Conservation (phyloP, 2,888 invertebrate genomes). For the Polydesmus complanatus region DNA sequence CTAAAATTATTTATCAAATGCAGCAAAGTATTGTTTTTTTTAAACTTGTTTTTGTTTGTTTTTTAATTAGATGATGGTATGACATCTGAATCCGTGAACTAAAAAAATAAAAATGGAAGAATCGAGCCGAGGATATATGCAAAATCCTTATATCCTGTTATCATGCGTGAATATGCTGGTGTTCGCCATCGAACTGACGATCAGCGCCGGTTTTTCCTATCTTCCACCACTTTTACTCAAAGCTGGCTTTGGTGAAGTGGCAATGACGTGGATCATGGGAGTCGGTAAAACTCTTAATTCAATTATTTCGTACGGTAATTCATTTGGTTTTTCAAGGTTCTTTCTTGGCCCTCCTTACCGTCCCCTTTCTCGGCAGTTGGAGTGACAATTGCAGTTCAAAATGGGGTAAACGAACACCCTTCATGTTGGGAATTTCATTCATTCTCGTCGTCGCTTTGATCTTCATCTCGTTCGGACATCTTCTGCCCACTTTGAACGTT, state of each 20-base stretch:
- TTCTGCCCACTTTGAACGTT: neutral
- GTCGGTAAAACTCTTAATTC: conserved; percentile 26
- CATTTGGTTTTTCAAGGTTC: conserved; percentile 23
- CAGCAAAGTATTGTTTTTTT: too few species aligned
- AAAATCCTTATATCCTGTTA: neutral
- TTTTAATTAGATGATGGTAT: too few species aligned
- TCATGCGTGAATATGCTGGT: conserved; percentile 32
- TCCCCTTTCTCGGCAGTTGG: conserved; percentile 34
- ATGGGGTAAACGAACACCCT: conserved; percentile 35
- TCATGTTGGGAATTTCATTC: conserved; percentile 32
- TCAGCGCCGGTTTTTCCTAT: conserved; percentile 37
- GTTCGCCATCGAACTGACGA: conserved; percentile 37
- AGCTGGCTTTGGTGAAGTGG: conserved; percentile 33
- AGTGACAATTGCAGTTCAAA: conserved; percentile 32
- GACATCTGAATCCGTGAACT: too few species aligned
- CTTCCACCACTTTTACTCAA: conserved; percentile 37
- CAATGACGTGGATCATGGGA: conserved; percentile 35
- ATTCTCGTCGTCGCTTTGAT: conserved; percentile 32
- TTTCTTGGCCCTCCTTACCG: conserved; percentile 32
- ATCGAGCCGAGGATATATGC: too few species aligned
- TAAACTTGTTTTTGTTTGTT: too few species aligned
- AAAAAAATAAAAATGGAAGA: too few species aligned
- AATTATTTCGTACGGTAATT: neutral
- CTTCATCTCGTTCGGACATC: conserved; percentile 29
- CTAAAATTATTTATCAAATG: too few species aligned